Evolutionary conservation across 2,113 vertebrate species (phyloP), one percentile per base, ranked within the genome.

Genomic region (Genyomyrus donnyi): DNA sequence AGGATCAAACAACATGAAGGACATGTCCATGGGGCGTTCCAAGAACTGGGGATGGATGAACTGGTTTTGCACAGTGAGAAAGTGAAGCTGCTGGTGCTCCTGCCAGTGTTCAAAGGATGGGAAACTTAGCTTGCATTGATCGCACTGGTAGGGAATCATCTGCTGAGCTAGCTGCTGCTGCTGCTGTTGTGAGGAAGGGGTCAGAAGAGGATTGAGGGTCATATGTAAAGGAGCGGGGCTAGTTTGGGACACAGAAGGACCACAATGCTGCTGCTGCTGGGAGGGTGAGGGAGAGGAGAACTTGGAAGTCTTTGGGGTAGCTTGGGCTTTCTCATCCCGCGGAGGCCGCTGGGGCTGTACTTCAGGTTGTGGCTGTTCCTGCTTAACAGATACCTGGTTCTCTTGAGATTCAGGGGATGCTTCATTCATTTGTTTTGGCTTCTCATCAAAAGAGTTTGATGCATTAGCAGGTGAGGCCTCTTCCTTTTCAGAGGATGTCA

Each of bases 31-130:
- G 27, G 98, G 95, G 89, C 98, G 96, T 93, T 99, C 98, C 89
- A 99, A 93, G 93, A 99, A 99, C 35, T 99, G 98, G 2, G 98
- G 98, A 93, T 99, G 98, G 93, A 99, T 97, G 94, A 99, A 99
- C 92, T 99, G 98, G 94, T 98, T 99, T 94, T 99, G 98, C 48
- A 98, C 97, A 90, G 98, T 98, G 92, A 99, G 95, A 92, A 99
- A 99, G 93, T 99, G 98, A 87, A 99, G 97, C 93, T 99, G 98
- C 95, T 99, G 98, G 95, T 99, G 98, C 92, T 99, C 98, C 91
- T 99, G 98, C 98, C 98, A 99, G 93, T 99, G 98, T 93, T 99
- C 98, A 85, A 99, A 99, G 0, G 98, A 99, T 45, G 98, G 98
- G 91, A 99, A 99, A 0, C 97, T 98, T 93, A 99, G 94, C 92